Conservation (phyloP, 2,113 vertebrate species). For the Grus americana region DNA sequence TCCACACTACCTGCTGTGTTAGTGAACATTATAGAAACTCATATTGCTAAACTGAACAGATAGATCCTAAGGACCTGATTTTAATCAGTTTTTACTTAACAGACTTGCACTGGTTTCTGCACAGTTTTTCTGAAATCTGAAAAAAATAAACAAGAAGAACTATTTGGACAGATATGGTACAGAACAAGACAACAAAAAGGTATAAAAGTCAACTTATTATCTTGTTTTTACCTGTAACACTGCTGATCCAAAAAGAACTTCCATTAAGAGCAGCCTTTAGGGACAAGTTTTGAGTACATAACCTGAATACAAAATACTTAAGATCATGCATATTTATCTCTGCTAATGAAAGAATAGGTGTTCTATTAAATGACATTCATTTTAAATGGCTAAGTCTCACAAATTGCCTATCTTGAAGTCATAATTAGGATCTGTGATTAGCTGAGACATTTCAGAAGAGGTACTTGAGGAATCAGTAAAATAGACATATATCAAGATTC, state of each 20-base stretch:
- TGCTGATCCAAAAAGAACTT: background rate
- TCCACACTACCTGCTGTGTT: background rate
- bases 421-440: constrained; percentile 49
- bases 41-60: background rate
- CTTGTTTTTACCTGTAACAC: background rate
- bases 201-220: background rate
- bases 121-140: background rate
- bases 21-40: background rate
- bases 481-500: background rate
- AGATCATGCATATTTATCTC: constrained; percentile 29
- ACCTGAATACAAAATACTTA: background rate
- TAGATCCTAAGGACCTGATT: background rate
- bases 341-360: background rate
- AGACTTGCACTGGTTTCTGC: background rate
- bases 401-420: constrained; percentile 7
- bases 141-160: background rate
- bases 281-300: background rate
- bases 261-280: background rate
- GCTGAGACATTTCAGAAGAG: background rate
- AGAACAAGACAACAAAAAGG: background rate
- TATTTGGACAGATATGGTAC: background rate
- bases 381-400: constrained; percentile 13
- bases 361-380: constrained; percentile 17
- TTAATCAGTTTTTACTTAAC: background rate
- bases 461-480: constrained; percentile 23